phyloP scores from a whole-genome alignment of 1,140 invertebrate genomes.

The Conopomorpha cramerella region DNA sequence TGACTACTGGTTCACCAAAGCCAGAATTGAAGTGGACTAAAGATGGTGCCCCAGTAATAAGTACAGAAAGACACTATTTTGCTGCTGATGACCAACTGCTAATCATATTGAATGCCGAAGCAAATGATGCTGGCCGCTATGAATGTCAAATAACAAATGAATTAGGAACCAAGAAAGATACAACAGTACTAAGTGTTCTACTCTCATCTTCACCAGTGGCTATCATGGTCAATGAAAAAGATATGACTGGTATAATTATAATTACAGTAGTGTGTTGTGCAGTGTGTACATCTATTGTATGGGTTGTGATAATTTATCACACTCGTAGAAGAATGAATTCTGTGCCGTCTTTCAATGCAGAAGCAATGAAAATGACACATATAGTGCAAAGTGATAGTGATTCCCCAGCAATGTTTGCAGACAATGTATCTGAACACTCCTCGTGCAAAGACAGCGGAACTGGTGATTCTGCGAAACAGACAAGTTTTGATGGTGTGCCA shows the following conservation, averaged over 20 bases:
- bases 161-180: conserved; percentile 68
- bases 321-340: conserved; percentile 67
- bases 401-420: conserved; percentile 45
- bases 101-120: conserved; percentile 80
- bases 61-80: conserved; percentile 79
- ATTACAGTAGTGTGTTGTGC: conserved; percentile 90
- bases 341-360: conserved; percentile 36
- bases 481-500: conserved; percentile 57
- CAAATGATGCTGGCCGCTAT: conserved; percentile 82
- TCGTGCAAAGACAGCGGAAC: conserved; percentile 71
- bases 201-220: conserved; percentile 62
- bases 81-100: conserved; percentile 85
- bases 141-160: conserved; percentile 88
- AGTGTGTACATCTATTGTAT: conserved; percentile 86
- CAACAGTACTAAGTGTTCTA: conserved; percentile 60
- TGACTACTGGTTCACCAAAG: conserved; percentile 83
- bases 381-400: conserved; percentile 55
- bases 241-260: conserved; percentile 84
- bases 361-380: conserved; percentile 54
- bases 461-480: conserved; percentile 69
- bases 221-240: conserved; percentile 63
- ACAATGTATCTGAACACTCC: conserved; percentile 61
- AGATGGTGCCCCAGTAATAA: conserved; percentile 74
- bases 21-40: conserved; percentile 90
- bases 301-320: conserved; percentile 92